Evolutionary conservation across 2,888 invertebrate species (phyloP).

Genomic region (Unio delphinus): DNA sequence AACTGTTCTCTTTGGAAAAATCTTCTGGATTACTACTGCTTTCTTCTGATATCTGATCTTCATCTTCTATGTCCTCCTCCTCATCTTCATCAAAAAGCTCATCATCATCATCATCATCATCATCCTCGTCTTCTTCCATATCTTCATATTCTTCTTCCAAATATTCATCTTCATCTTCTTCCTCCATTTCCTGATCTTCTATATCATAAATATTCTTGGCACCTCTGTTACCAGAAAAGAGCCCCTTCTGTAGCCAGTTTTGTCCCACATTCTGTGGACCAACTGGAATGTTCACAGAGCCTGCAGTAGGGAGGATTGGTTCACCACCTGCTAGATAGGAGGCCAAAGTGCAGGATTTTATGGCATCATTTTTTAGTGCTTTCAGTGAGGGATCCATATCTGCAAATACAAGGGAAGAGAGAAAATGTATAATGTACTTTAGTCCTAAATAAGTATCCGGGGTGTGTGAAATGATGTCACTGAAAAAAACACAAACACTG

Average conservation of each 20-base stretch:
- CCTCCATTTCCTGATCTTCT: constrained; percentile 25
- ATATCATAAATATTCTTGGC: constrained; percentile 5
- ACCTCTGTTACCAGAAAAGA: constrained; percentile 1
- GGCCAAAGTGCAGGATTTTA: too few relatives aligned
- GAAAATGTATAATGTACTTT: too few relatives aligned
- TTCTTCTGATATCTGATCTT: background rate
- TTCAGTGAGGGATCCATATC: too few relatives aligned
- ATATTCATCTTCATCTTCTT: constrained; percentile 23
- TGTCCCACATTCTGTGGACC: constrained; percentile 7
- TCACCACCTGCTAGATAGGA: too few relatives aligned
- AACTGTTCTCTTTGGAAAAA: background rate
- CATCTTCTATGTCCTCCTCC: background rate
- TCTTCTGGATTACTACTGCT: background rate
- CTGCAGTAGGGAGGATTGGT: too few relatives aligned
- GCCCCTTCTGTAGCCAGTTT: constrained; percentile 1
- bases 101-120: constrained; percentile 7
- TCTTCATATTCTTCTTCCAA: constrained; percentile 25
- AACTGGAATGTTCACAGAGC: too few relatives aligned
- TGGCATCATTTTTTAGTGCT: too few relatives aligned
- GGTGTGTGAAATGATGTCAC: too few relatives aligned
- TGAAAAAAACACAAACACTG: too few relatives aligned
- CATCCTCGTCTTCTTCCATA: constrained; percentile 15
- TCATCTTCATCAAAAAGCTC: background rate
- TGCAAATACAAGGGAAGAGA: too few relatives aligned
- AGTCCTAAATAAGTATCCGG: too few relatives aligned